Conservation (phyloP, 2,113 vertebrate genomes). For the Ptyas mucosa region DNA sequence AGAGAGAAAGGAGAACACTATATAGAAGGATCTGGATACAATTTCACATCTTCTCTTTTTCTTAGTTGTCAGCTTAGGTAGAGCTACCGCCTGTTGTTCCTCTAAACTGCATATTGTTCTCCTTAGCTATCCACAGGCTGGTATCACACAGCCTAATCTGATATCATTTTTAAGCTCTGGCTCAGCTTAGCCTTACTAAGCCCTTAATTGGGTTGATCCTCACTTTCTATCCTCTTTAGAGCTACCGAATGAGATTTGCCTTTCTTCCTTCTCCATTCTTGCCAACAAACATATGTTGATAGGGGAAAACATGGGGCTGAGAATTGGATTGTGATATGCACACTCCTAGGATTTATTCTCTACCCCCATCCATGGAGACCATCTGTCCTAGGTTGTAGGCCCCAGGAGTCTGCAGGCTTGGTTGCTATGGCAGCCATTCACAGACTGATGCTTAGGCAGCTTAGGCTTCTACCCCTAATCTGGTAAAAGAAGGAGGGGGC, state of each 20-base stretch:
- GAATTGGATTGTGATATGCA: slow-evolving; percentile 9
- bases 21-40: not conserved
- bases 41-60: not conserved
- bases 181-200: slow-evolving; percentile 21
- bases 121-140: slow-evolving; percentile 29
- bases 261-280: not conserved
- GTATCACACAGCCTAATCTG: slow-evolving; percentile 17
- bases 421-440: slow-evolving; percentile 14
- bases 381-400: slow-evolving; percentile 14
- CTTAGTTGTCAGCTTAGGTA: not conserved
- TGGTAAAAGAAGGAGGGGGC: not conserved
- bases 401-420: not conserved
- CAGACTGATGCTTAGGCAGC: not conserved
- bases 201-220: slow-evolving; percentile 18
- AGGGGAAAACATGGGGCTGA: slow-evolving; percentile 6
- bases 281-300: slow-evolving; percentile 18
- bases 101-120: not conserved
- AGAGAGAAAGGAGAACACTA: not conserved
- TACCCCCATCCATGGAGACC: not conserved
- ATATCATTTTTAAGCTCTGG: not conserved
- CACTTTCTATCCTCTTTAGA: slow-evolving; percentile 37
- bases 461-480: slow-evolving; percentile 11
- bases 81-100: slow-evolving; percentile 1
- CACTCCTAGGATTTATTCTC: not conserved
- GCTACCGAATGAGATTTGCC: slow-evolving; percentile 33